Base-by-base conservation (phyloP, 2,888 invertebrate species). In the Drosophila multiciliata region DNA sequence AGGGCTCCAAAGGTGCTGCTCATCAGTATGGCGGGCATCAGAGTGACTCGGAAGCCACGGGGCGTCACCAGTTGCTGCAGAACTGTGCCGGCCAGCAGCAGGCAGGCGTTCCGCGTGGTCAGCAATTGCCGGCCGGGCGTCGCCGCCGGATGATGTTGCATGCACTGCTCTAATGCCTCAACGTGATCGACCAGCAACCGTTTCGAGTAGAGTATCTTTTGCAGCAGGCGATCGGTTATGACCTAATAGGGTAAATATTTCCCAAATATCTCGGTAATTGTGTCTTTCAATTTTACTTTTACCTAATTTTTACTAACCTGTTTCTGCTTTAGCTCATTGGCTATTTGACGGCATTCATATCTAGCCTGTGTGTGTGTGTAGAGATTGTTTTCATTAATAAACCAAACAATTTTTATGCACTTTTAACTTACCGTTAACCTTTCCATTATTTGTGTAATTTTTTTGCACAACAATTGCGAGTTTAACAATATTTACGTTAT, bases 131-230 rank as follows among this genome's bases (percentile, higher is more conserved):
- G 73, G 77, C 62, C 58, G 48, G 65, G 23, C 8, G 32, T 58
- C 5, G 40, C 50, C 12, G 45, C 65, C 15, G 53, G 23, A 8
- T 68, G 53, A 17, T 65, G 50, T 65, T 75, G 71, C 74, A 92
- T 80, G 52, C 91, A 92, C 26, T 90, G 90, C 42, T 93, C 93
- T n/a, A 93, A 75, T 0, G 91, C 91, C 69, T 93, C 93, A 3
- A 93, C 90, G 78, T 93, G 93, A 75, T 93, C 93, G 45, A 92
- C 90, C 9, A 93, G 76, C 49, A 93, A 81, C 1, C 93, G 89
- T 54, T 92, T 92, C 0, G 93, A 93, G 48, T 84, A 90, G 20
- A 93, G 83, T 71, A 93, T 92, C 73, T 80, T 88, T 9, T 90
- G 82, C 57, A 93, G 83, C 40, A 92, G 69, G 17, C 65, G 67